Percentiles rank a stretch among this genome's conserved stretches.
Conservation (phyloP, 2,113 vertebrate genomes). For the Phocoena sinus region DNA sequence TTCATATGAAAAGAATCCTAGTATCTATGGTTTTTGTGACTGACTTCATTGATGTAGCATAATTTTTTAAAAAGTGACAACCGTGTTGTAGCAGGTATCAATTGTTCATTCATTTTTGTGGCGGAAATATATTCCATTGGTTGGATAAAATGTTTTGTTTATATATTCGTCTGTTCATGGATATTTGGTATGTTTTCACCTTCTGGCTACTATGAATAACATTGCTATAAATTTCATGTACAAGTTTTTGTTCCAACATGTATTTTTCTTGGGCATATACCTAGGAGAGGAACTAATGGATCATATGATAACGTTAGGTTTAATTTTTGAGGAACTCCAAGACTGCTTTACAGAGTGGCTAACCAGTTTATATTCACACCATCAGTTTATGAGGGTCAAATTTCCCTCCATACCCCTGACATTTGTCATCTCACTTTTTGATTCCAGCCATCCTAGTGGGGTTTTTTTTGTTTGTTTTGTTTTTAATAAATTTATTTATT, state of each 20-base stretch:
- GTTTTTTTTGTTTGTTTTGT: too few species aligned
- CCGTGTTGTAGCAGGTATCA: neutral
- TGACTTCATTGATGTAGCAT: neutral
- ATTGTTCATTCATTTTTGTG: neutral
- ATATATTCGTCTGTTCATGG: too few species aligned
- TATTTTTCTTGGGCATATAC: neutral
- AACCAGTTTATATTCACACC: neutral
- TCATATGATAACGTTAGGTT: neutral
- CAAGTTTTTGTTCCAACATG: neutral
- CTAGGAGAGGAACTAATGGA: neutral
- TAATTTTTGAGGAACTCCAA: neutral
- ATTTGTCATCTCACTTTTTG: neutral
- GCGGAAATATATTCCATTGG: neutral
- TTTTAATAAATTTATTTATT: too few species aligned
- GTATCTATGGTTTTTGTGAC: neutral
- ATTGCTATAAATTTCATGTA: too few species aligned
- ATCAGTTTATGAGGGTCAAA: neutral
- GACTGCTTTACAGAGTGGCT: neutral
- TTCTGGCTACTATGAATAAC: neutral
- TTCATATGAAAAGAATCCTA: neutral
- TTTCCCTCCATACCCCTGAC: neutral
- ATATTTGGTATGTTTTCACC: too few species aligned
- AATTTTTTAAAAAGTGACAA: neutral
- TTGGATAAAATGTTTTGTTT: too few species aligned
- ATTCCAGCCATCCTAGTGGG: neutral